phyloP scores from a whole-genome alignment of 2,113 vertebrate species.

The Xenus cinereus region DNA sequence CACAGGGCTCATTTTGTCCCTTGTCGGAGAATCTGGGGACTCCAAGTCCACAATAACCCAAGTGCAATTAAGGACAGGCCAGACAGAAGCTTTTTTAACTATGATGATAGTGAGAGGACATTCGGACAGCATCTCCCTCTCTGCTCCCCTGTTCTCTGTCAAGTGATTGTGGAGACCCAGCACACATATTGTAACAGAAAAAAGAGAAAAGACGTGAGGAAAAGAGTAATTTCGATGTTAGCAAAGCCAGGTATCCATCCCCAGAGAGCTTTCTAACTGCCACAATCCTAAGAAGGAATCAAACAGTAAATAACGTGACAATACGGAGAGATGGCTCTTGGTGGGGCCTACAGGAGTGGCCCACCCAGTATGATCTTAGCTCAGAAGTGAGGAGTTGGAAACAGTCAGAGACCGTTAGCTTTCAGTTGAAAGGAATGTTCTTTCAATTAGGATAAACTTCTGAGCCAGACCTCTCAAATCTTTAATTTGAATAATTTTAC shows the following conservation, averaged over 20 bases:
- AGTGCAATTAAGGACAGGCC: neutral
- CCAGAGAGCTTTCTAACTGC: neutral
- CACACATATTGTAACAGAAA: neutral
- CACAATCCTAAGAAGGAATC: neutral
- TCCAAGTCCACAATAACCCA: neutral
- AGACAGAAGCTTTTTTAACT: neutral
- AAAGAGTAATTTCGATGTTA: neutral
- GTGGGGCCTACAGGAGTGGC: neutral
- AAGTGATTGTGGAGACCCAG: neutral
- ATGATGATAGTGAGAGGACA: neutral
- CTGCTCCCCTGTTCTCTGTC: neutral
- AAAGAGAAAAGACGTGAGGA: neutral
- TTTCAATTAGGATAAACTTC: neutral
- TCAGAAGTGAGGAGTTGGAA: neutral
- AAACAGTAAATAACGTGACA: neutral
- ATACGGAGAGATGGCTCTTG: neutral
- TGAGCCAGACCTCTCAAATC: neutral
- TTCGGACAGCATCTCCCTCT: neutral
- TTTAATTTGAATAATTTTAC: neutral
- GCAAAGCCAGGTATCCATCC: neutral
- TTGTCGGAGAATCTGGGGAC: neutral
- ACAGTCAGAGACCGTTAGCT: neutral
- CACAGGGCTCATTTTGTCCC: neutral
- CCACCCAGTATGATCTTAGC: neutral
- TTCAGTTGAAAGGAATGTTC: neutral